phyloP scores from a whole-genome alignment of 1,140 invertebrate genomes.

The Plodia interpunctella region DNA sequence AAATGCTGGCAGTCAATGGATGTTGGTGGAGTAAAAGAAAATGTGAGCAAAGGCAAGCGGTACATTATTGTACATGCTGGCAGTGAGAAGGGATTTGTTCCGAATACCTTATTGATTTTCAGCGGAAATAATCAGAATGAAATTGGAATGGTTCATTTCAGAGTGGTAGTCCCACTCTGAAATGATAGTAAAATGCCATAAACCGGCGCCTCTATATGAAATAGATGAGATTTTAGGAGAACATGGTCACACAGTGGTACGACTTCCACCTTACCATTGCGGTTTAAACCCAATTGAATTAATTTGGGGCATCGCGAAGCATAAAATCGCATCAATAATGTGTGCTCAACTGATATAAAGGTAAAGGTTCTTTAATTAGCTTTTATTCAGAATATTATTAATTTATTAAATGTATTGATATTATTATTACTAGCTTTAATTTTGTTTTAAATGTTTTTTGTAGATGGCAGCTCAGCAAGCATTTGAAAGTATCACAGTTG shows the following conservation, averaged over 20 bases:
- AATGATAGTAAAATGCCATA: conserved; percentile 24
- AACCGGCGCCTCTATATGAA: conserved; percentile 16
- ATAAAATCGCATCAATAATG: conserved; percentile 14
- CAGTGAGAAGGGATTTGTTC: conserved; percentile 21
- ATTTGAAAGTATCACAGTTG: background rate
- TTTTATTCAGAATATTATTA: too few species aligned
- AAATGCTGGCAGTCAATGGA: conserved; percentile 17
- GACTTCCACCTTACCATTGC: conserved; percentile 50
- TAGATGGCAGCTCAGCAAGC: too few species aligned
- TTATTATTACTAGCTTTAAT: too few species aligned
- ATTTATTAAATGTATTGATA: too few species aligned
- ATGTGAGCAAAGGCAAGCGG: background rate
- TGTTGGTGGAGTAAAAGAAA: background rate
- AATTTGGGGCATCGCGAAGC: conserved; percentile 44
- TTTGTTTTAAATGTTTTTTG: too few species aligned
- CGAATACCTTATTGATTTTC: conserved; percentile 20
- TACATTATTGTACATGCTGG: conserved; percentile 18
- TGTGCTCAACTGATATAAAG: conserved; percentile 14
- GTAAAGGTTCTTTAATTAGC: too few species aligned
- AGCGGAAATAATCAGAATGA: conserved; percentile 22
- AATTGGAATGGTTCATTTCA: too few species aligned
- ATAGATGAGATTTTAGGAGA: conserved; percentile 17
- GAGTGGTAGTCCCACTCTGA: conserved; percentile 37
- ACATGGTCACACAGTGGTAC: conserved; percentile 27
- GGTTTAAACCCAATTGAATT: conserved; percentile 57